Conservation (phyloP, 1,140 invertebrate genomes). For the Macrocentrus cingulum region DNA sequence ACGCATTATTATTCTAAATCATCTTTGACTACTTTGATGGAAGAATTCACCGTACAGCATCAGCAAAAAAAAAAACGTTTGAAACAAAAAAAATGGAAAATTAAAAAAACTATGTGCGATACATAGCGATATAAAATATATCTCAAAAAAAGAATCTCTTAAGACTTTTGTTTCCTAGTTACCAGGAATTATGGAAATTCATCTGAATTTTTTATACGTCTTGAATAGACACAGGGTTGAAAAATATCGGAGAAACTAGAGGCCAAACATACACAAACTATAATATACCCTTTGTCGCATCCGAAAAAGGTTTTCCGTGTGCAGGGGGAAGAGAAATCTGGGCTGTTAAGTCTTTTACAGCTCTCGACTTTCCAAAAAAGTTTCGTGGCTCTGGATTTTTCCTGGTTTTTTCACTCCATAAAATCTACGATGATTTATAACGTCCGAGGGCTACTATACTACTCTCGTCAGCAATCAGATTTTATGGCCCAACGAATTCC, state of each 20-base stretch:
- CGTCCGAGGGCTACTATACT: conserved; percentile 5
- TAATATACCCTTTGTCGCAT: conserved; percentile 15
- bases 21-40: conserved; percentile 51
- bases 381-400: conserved; percentile 14
- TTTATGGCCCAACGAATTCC: conserved; percentile 2
- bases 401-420: conserved; percentile 1
- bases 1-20: conserved; percentile 54
- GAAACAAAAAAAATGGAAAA: conserved; percentile 13
- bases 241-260: background rate
- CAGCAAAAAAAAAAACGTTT: conserved; percentile 8
- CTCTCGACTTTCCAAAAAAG: conserved; percentile 8
- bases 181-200: background rate
- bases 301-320: conserved; percentile 22
- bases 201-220: conserved; percentile 4
- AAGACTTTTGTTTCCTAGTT: too few relatives aligned
- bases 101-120: too few relatives aligned
- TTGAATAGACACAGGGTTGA: background rate
- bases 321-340: conserved; percentile 22
- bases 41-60: conserved; percentile 2
- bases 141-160: too few relatives aligned
- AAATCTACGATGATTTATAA: conserved; percentile 21
- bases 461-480: conserved; percentile 9
- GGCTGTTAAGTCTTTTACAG: conserved; percentile 22
- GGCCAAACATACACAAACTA: background rate
- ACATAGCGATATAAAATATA: too few relatives aligned